A percentile compares a stretch with the other conserved stretches of the same genome.
Evolutionary conservation across 2,888 invertebrate genomes (phyloP).

Genomic region (Synergus umbraculus): DNA sequence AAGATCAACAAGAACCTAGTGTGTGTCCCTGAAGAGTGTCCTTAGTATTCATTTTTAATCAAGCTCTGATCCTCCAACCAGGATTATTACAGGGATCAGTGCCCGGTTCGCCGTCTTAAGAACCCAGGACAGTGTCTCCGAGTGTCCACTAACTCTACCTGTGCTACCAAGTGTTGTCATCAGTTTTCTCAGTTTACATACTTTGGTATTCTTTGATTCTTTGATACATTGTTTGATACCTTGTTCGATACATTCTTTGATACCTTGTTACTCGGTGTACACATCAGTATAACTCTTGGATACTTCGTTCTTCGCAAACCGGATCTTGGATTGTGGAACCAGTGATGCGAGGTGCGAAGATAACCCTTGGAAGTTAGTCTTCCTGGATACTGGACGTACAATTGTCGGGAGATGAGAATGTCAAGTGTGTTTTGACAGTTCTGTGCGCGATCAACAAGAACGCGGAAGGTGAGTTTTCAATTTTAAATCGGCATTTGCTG

Average conservation of each 20-base stretch:
- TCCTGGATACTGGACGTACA: constrained; percentile 37
- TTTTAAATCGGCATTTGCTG: background rate
- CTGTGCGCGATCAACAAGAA: constrained; percentile 57
- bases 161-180: constrained; percentile 7
- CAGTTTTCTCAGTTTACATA: constrained; percentile 14
- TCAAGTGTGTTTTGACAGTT: constrained; percentile 71
- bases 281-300: constrained; percentile 10
- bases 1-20: constrained; percentile 40
- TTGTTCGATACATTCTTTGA: background rate
- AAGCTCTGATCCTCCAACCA: background rate
- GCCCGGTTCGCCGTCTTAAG: background rate
- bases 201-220: constrained; percentile 26
- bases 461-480: constrained; percentile 59
- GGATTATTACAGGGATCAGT: background rate
- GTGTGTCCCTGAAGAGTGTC: background rate
- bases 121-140: background rate
- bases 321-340: constrained; percentile 27
- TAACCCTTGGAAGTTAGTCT: constrained; percentile 8
- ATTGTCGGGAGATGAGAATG: constrained; percentile 67
- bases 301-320: constrained; percentile 15
- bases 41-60: background rate
- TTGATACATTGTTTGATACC: background rate
- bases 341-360: constrained; percentile 35
- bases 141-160: constrained; percentile 12
- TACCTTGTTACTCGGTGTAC: background rate